A percentile compares a stretch with the other conserved stretches of the same genome.
Evolutionary conservation across 2,797 vertebrate species (phyloP).

Genomic region (Pempheris klunzingeri): DNA sequence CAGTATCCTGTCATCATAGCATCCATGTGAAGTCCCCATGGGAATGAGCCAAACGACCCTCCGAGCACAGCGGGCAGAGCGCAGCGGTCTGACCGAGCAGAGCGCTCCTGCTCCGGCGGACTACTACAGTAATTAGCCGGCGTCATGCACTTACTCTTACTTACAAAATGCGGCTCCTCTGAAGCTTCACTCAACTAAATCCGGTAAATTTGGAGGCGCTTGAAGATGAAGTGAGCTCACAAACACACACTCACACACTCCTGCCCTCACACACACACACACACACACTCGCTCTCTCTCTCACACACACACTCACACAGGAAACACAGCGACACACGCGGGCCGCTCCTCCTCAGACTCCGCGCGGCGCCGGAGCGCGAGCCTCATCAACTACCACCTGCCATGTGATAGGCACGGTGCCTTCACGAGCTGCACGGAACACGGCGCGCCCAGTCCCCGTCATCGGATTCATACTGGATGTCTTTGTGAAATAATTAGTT

Average conservation of each 20-base stretch:
- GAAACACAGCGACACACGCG: background rate
- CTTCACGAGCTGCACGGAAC: conserved; percentile 52
- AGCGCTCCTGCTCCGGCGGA: too few species aligned
- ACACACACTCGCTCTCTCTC: background rate
- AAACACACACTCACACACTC: background rate
- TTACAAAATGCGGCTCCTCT: conserved; percentile 51
- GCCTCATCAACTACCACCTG: conserved; percentile 66
- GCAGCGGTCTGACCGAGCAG: too few species aligned
- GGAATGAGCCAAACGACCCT: background rate
- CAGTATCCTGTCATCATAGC: too few species aligned
- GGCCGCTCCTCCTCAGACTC: background rate
- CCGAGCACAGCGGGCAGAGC: background rate
- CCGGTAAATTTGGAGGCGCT: conserved; percentile 25
- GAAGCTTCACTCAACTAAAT: conserved; percentile 18
- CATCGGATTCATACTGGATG: accelerated
- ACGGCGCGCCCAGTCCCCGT: accelerated
- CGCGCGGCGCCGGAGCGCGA: background rate
- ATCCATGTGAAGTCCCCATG: background rate
- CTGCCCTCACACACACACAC: background rate
- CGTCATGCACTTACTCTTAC: conserved; percentile 28
- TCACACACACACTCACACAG: conserved; percentile 9
- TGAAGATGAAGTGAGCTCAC: background rate
- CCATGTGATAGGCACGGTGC: conserved; percentile 68
- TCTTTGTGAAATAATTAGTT: background rate
- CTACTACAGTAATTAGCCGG: background rate